Evolutionary conservation across 2,888 invertebrate species (phyloP), one percentile per base, ranked within the genome.

Genomic region (Elmis aenea): DNA sequence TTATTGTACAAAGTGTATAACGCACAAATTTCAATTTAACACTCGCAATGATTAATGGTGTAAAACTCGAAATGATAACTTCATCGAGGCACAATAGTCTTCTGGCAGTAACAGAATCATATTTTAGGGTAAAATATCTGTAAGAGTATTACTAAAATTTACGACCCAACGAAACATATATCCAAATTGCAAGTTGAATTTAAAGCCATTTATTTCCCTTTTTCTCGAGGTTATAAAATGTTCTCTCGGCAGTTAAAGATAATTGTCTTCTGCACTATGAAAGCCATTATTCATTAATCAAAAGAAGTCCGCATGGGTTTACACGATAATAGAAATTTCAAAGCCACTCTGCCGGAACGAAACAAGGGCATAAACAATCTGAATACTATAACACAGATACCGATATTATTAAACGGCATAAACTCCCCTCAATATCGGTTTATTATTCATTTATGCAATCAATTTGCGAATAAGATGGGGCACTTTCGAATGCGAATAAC

Each of bases 171-270:
- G 54, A 57, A 59, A 57, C 57, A 58, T 57, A 59, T 56, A 59
- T 57, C 55, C 55, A 58, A 59, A 58, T 59, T 59, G 59, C 56
- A 50, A 46, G 51, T 47, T 48, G 48, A 56, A 54, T 56, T 59
- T 52, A 49, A 42, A 44, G 46, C 51, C 51, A 51, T 54, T 53
- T 55, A 54, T 57, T 51, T 50, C 45, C 44, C 43, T 52, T 49
- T 51, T 52, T 50, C 37, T 46, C 41, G 34, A 36, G 42, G 52
- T 52, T 55, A 52, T 52, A 55, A 57, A 57, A 55, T 50, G 54
- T 56, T 57, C 50, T 46, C 49, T 46, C 40, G 47, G 54, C 57
- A 57, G 52, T 57, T 56, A 51, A 55, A 59, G 58, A 58, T 58
- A 58, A 59, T 58, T 59, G 58, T 59, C 59, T 59, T 58, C 42